phyloP scores from a whole-genome alignment of 35 echinoderm and acorn worm species.

The Strongylocentrotus purpuratus region DNA sequence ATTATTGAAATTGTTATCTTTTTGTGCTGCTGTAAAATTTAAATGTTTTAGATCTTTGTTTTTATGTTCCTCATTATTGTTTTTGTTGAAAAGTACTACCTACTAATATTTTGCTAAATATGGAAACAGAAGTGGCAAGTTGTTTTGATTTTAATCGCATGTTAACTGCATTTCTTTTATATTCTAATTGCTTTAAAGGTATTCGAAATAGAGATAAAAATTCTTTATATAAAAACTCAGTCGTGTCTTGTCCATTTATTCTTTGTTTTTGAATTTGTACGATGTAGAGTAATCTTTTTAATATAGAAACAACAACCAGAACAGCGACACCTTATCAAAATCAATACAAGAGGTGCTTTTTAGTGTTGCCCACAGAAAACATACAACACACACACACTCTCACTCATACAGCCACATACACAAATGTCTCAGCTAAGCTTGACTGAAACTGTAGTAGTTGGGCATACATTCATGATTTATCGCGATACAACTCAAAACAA shows the following conservation, averaged over 20 bases:
- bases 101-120: background rate
- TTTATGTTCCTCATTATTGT: background rate
- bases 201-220: background rate
- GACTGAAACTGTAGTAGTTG: no score
- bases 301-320: no score
- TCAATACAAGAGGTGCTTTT: no score
- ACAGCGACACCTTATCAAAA: no score
- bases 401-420: no score
- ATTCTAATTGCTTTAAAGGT: background rate
- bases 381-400: no score
- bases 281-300: no score
- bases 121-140: background rate
- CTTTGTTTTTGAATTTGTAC: background rate
- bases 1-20: background rate
- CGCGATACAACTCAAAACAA: no score
- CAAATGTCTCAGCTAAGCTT: no score
- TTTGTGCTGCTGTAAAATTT: background rate
- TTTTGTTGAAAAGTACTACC: background rate
- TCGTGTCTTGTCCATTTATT: background rate
- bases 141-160: background rate
- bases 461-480: no score
- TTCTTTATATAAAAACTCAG: background rate
- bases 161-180: slow-evolving; percentile 19
- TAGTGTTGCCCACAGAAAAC: no score
- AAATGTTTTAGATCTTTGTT: background rate